Base-by-base conservation (phyloP, 2,797 vertebrate genomes). In the Mus spretus region DNA sequence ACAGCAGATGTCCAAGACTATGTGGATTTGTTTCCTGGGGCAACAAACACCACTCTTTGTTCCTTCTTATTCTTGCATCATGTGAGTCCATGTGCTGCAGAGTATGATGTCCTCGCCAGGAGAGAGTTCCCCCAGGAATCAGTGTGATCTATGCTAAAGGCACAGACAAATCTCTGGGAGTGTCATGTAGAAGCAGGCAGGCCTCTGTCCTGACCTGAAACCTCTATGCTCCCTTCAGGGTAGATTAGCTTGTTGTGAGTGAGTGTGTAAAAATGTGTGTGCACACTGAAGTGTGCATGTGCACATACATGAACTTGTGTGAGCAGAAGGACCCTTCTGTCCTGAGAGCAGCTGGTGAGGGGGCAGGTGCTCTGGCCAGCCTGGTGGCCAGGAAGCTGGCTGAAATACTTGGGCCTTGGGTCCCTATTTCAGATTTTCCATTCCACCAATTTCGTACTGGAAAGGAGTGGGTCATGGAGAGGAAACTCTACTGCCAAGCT, bases 91-190 rank as follows among this genome's bases (percentile, higher is more conserved):
- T 2, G 28, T 10, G 50, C 59, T 7, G 20, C 31, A 22, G 75
- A 11, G 0, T 9, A 0, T 0, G 28, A 28, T 6, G 0, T 26
- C 89, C 9, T 85, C n/a, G 8, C 24, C 0, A 13, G 0, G 31
- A 40, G 22, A 59, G 63, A 2, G 0, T 31, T 80, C 19, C 53
- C n/a, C 40, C 19, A 1, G 53, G 0, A 4, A 34, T 72, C 70
- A 2, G 1, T 7, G n/a, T 19, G 74, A 81, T 3, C 19, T 0
- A 0, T 8, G n/a, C 31, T 1, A 0, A 9, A 63, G 17, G 44
- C 15, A 37, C 4, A 37, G 44, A 26, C 6, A 7, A 28, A 13
- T 26, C 72, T 84, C 55, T 31, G 61, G 26, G 70, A 13, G n/a
- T 0, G 22, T 7, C 2, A 0, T 3, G 3, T 6, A 59, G 61